phyloP scores from a whole-genome alignment of 2,888 invertebrate species.

The Aleiodes testaceus region DNA sequence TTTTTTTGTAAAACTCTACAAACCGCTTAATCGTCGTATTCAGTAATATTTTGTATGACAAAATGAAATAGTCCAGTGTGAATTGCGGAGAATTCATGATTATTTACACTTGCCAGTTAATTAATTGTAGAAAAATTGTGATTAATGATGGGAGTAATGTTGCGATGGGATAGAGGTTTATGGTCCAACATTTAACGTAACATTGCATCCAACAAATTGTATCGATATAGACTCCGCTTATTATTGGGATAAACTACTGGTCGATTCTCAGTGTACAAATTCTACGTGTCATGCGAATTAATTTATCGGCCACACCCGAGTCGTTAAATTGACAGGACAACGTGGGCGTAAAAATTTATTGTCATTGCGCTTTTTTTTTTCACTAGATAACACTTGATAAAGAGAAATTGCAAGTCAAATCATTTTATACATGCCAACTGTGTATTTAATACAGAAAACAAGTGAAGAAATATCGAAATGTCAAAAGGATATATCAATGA shows the following conservation, averaged over 20 bases:
- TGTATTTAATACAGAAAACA: too few species aligned
- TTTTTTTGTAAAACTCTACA: neutral
- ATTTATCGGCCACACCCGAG: constrained; percentile 25
- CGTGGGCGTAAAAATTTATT: constrained; percentile 3
- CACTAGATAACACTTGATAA: too few species aligned
- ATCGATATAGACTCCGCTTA: neutral
- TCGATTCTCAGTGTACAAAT: neutral
- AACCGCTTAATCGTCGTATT: constrained; percentile 3
- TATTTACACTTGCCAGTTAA: neutral
- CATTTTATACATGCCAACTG: too few species aligned
- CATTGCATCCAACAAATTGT: neutral
- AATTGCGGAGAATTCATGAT: neutral
- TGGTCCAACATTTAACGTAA: constrained; percentile 12
- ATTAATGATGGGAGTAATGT: constrained; percentile 1
- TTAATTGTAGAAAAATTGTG: constrained; percentile 6
- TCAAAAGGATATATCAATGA: too few species aligned
- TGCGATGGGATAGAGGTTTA: neutral
- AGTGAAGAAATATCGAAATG: too few species aligned
- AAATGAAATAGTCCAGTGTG: neutral
- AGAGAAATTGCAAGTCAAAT: too few species aligned
- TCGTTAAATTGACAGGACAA: constrained; percentile 2
- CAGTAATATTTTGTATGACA: neutral
- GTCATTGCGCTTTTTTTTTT: neutral
- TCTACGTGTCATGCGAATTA: constrained; percentile 13
- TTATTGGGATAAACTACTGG: constrained; percentile 18